Conservation (phyloP, 2,888 invertebrate genomes). For the Chymomyza fuscimana region DNA sequence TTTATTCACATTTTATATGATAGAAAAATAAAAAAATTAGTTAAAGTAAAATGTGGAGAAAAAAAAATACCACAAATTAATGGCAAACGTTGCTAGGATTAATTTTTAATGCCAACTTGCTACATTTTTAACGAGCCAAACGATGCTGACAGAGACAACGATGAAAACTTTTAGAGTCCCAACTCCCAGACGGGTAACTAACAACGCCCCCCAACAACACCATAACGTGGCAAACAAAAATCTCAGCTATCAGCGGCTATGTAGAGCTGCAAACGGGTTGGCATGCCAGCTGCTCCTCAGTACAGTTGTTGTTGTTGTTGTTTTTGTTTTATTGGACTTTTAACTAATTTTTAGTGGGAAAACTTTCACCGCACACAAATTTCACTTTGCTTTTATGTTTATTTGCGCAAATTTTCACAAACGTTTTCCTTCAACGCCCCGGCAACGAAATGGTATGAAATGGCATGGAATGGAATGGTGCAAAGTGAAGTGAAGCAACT, state of each 20-base stretch:
- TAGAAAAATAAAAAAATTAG: background rate
- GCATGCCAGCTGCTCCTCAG: background rate
- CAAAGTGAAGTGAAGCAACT: background rate
- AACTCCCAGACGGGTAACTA: background rate
- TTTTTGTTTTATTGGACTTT: conserved; percentile 21
- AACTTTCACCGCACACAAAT: conserved; percentile 31
- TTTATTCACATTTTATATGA: background rate
- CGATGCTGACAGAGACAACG: background rate
- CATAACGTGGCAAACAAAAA: background rate
- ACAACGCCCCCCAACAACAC: too few species aligned
- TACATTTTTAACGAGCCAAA: conserved; percentile 15
- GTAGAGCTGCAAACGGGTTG: background rate
- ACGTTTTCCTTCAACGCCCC: conserved; percentile 6
- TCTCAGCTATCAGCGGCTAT: conserved; percentile 10
- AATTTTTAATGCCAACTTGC: conserved; percentile 38
- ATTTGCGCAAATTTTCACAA: conserved; percentile 21
- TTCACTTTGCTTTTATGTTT: conserved; percentile 30
- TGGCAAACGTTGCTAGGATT: conserved; percentile 25
- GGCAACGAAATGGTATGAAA: background rate
- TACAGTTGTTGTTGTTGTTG: conserved; percentile 4
- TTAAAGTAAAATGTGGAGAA: background rate
- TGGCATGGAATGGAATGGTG: background rate
- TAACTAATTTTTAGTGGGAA: conserved; percentile 28
- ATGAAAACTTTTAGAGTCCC: background rate
- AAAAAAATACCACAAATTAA: background rate